A percentile compares a stretch with the other conserved stretches of the same genome.
phyloP scores from a whole-genome alignment of 2,888 invertebrate genomes.

The Lycaena phlaeas region DNA sequence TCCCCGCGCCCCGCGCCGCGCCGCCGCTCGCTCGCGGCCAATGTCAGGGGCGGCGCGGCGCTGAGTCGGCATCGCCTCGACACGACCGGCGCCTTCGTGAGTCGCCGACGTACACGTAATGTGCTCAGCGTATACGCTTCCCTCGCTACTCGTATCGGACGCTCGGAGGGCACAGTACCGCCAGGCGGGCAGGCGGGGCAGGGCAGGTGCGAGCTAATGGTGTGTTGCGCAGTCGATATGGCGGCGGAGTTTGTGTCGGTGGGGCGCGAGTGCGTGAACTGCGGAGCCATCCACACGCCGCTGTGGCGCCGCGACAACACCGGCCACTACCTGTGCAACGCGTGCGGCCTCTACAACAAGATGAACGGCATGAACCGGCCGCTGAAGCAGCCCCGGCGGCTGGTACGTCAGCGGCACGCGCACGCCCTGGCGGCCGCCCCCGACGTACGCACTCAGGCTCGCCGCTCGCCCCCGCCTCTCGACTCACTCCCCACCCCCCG shows the following conservation, averaged over 20 bases:
- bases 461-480: constrained; percentile 25
- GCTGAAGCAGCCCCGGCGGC: constrained; percentile 96
- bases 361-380: constrained; percentile 99
- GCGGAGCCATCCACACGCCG: constrained; percentile 97
- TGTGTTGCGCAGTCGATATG: constrained; percentile 70
- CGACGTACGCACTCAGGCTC: constrained; percentile 31
- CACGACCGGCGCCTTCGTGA: too few relatives aligned
- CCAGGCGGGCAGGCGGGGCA: constrained; percentile 27
- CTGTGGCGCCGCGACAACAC: constrained; percentile 98
- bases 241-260: constrained; percentile 88
- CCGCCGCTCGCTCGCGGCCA: not conserved
- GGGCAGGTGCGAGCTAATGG: constrained; percentile 22
- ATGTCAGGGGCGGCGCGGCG: constrained; percentile 1
- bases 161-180: constrained; percentile 12
- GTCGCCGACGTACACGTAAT: too few relatives aligned
- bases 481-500: constrained; percentile 24
- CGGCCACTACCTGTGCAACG: constrained; percentile 99
- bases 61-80: not conserved
- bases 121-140: not conserved
- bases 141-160: not conserved
- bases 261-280: constrained; percentile 97
- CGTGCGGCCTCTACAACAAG: constrained; percentile 99
- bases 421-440: constrained; percentile 48
- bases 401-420: constrained; percentile 83
- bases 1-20: not conserved